Evolutionary conservation across 2,797 vertebrate genomes (phyloP), one percentile per base, ranked within the genome.

Genomic region (Erpetoichthys calabaricus): DNA sequence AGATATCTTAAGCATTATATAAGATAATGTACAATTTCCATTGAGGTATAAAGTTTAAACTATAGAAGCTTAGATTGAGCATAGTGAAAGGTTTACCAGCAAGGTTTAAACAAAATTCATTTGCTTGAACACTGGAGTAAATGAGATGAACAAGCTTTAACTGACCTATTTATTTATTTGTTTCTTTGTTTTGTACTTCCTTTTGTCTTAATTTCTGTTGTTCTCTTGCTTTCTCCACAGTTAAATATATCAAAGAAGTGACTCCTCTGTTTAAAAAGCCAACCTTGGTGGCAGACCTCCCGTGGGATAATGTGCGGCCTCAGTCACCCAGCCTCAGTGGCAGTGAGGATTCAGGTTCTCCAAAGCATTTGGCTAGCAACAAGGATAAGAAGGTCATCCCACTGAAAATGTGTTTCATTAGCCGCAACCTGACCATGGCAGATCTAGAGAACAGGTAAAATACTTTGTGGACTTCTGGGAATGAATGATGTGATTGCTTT

Each of bases 171-270:
- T 25, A 25, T 25, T 25, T 25, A 25, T 25, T 25, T 25, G 25
- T 25, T 25, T 25, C 25, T 25, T 25, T 25, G 2, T 25, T 25
- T 25, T 25, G 1, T 25, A 25, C 25, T 25, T 25, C 25, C 25
- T 25, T 25, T 25, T 56, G 6, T 62, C 49, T 58, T 45, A 1
- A 3, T 3, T 5, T 3, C 7, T 59, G n/a, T 6, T 56, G 53
- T 57, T 3, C n/a, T 8, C 5, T 52, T 9, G 57, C 56, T 49
- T 66, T 65, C 10, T 64, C 66, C 7, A 4, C 73, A 98, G 95
- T 98, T 65, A 96, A 91, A 62, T 97, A 94, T 78, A 92, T 98
- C 76, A 83, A 87, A n/a, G 95, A 98, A 71, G 93, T 94, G 45
- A 95, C 90, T 0, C 93, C 94, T 0, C 91, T 93, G 73, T 93